A percentile compares a stretch with the other conserved stretches of the same genome.
Evolutionary conservation across 2,113 vertebrate genomes (phyloP).

Genomic region (Dicrurus megarhynchus): DNA sequence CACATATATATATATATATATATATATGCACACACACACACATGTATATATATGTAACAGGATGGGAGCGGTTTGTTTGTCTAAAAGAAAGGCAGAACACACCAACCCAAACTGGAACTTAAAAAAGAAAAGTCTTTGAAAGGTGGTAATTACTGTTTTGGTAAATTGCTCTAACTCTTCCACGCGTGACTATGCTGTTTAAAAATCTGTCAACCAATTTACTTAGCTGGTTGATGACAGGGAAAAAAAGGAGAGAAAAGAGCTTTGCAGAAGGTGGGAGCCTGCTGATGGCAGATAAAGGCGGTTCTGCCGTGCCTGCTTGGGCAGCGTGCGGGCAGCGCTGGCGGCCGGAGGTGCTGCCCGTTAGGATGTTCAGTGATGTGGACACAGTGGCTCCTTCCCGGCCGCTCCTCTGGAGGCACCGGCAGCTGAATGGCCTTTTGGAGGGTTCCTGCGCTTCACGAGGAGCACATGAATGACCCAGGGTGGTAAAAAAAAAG

Average conservation of each 20-base stretch:
- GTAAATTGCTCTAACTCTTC: slow-evolving; percentile 73
- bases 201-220: slow-evolving; percentile 79
- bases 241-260: background rate
- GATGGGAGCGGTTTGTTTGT: background rate
- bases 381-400: slow-evolving; percentile 16
- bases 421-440: background rate
- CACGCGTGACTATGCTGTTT: slow-evolving; percentile 72
- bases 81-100: background rate
- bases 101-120: background rate
- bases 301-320: background rate
- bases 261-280: slow-evolving; percentile 29
- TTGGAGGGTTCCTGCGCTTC: background rate
- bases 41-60: background rate
- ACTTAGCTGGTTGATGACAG: slow-evolving; percentile 72
- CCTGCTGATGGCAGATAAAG: slow-evolving; percentile 64
- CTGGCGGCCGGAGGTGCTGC: background rate
- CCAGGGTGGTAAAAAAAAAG: background rate
- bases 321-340: slow-evolving; percentile 5
- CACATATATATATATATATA: background rate
- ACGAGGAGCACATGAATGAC: background rate
- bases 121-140: background rate
- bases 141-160: slow-evolving; percentile 7
- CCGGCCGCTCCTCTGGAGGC: slow-evolving; percentile 14
- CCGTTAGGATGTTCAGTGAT: background rate
- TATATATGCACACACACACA: background rate